Percentiles rank a stretch among this genome's conserved stretches.
Conservation (phyloP, 1,140 invertebrate genomes). For the Aleiodes sp. region DNA sequence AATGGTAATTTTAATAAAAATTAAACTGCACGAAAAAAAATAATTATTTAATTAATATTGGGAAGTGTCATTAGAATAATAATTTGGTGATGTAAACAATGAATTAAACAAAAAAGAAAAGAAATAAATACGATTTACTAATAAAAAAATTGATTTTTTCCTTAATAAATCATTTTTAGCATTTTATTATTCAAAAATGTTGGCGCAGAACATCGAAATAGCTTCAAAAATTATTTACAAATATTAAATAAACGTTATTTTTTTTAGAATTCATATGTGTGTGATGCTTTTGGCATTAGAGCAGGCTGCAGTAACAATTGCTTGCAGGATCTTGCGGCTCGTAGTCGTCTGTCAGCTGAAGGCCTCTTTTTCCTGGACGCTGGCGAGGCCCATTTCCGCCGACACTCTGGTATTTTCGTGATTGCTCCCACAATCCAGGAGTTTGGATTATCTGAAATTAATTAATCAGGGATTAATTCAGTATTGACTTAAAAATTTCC, state of each 20-base stretch:
- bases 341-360: slow-evolving; percentile 50
- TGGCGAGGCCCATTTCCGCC: slow-evolving; percentile 45
- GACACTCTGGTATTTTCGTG: slow-evolving; percentile 37
- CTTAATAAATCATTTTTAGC: too few relatives aligned
- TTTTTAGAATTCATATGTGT: not conserved
- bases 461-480: not conserved
- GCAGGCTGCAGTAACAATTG: slow-evolving; percentile 51
- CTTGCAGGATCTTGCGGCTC: slow-evolving; percentile 42
- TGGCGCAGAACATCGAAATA: too few relatives aligned
- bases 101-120: not conserved
- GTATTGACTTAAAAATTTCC: too few relatives aligned
- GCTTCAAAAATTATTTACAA: slow-evolving; percentile 50
- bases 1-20: not conserved
- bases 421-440: slow-evolving; percentile 69
- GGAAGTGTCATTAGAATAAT: not conserved
- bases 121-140: slow-evolving; percentile 4
- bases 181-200: too few relatives aligned
- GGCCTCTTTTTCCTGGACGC: slow-evolving; percentile 51
- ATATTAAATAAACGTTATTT: slow-evolving; percentile 26
- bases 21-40: not conserved
- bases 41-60: not conserved
- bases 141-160: too few relatives aligned
- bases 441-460: slow-evolving; percentile 70
- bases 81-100: slow-evolving; percentile 6
- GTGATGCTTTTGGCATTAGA: slow-evolving; percentile 32